Base-by-base conservation (phyloP, 2,797 vertebrate species). In the Cyclura pinguis region DNA sequence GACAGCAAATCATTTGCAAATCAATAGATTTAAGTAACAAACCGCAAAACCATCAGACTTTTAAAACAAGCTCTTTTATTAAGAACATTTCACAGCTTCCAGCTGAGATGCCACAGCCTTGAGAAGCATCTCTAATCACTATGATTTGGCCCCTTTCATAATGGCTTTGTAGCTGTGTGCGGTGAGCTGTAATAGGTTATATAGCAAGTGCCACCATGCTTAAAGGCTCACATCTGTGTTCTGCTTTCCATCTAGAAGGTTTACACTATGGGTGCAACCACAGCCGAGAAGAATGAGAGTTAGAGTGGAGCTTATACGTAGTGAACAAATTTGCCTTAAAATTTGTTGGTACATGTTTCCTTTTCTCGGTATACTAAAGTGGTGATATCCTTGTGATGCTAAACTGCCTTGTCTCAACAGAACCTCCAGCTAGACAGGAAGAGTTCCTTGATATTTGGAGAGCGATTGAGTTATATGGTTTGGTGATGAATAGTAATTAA, bases 1-100 rank as follows among this genome's bases (percentile, higher is more conserved):
- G 93, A 93, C 76, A 95, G 84, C 1, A 96, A 95, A 93, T 94
- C 94, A 89, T 91, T 97, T 77, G 55, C 86, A 94, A 96, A 83
- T 96, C 86, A 88, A 27, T 96, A 93, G 50, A 47, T 89, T 92
- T 88, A 96, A 94, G 93, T 90, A 22, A 93, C 87, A 92, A 95
- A 73, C 55, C 80, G 88, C 52, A 91, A 94, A 93, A 94, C 88
- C 5, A 14, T 89, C 88, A 86, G 29, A 82, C 47, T 94, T 94
- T 93, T 92, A 89, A 81, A 42, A 91, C 93, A 87, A 80, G 32
- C 29, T 90, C 14, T 78, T 88, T 82, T 90, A 94, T 80, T 22
- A 89, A 72, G 12, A 76, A 87, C 29, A 91, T n/a, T 2, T 4
- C 59, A 86, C 1, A 69, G 0, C 84, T 87, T 91, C 24, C 1